Base-by-base conservation (phyloP, 2,797 vertebrate species). In the Picus viridis region DNA sequence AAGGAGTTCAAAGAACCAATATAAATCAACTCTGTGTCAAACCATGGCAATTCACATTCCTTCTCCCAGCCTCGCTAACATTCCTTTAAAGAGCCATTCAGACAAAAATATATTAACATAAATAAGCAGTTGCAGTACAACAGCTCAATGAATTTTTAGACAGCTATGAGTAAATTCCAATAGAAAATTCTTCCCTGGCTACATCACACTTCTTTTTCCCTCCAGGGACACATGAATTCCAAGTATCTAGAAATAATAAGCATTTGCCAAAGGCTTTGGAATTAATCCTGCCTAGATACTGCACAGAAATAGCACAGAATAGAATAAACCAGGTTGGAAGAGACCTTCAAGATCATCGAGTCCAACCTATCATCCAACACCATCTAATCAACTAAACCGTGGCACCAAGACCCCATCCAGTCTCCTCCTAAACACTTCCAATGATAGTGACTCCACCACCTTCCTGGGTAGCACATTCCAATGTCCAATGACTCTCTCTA, bases 231-330 rank as follows among this genome's bases (percentile, higher is more conserved):
- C 93, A 83, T 11, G 9, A 24, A 26, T 49, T 88, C 61, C 68
- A 74, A 79, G 64, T 69, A 82, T 58, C 56, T 71, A 79, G 36
- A 80, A 86, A 76, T 70, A 91, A 83, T 41, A 92, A 62, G 34
- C 49, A 86, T 79, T 79, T 90, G 62, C 90, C 41, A 83, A 86
- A 88, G 51, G 51, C 69, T 92, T 88, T 82, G 45, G 81, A 69
- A 92, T 61, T 41, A 87, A 79, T 62, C 20, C 68, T 70, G 86
- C 45, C 78, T 79, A 79, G 45, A 88, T 82, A 84, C 32, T 79
- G 61, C 54, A 78, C 57, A 73, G 34, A 81, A 91, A 73, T 39
- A 34, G 34, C 34, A 34, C 8, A 39, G 39, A 39, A 39, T 12
- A 39, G 39, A 39, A 39, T 39, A 39, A 39, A 39, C 39, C 39